A percentile compares a stretch with the other conserved stretches of the same genome.
Conservation (phyloP, 2,113 vertebrate species). For the Nymphicus hollandicus region DNA sequence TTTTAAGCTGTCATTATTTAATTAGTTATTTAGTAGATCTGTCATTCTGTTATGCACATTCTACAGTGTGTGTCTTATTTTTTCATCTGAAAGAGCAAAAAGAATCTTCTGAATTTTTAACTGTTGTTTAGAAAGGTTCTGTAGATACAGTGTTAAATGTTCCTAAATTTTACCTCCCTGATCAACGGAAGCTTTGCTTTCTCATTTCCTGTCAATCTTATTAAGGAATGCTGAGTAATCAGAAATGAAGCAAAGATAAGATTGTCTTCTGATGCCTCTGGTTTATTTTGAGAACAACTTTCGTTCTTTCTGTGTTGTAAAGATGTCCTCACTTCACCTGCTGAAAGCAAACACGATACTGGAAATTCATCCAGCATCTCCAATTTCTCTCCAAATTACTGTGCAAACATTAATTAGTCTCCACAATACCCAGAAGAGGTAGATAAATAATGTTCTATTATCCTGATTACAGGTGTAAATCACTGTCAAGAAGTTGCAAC, state of each 20-base stretch:
- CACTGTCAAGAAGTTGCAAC: background rate
- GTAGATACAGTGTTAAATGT: background rate
- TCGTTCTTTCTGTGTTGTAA: background rate
- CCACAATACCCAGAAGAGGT: background rate
- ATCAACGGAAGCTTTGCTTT: background rate
- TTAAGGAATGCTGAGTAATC: constrained; percentile 18
- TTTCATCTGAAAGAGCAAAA: background rate
- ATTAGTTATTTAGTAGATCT: background rate
- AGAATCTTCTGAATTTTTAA: background rate
- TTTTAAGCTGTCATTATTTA: background rate
- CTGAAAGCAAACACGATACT: background rate
- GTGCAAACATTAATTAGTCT: background rate
- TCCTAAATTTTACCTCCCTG: background rate
- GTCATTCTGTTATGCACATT: background rate
- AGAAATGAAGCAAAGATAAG: constrained; percentile 29
- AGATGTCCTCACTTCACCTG: constrained; percentile 28
- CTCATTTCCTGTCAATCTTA: constrained; percentile 18
- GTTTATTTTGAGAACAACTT: constrained; percentile 37
- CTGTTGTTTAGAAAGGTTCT: background rate
- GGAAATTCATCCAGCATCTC: background rate
- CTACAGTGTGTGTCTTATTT: background rate
- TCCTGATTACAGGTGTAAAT: background rate
- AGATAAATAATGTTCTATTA: background rate
- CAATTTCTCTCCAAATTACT: background rate
- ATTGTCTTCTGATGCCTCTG: background rate